Evolutionary conservation across 2,888 invertebrate species (phyloP).

Genomic region (Sepiola atlantica): DNA sequence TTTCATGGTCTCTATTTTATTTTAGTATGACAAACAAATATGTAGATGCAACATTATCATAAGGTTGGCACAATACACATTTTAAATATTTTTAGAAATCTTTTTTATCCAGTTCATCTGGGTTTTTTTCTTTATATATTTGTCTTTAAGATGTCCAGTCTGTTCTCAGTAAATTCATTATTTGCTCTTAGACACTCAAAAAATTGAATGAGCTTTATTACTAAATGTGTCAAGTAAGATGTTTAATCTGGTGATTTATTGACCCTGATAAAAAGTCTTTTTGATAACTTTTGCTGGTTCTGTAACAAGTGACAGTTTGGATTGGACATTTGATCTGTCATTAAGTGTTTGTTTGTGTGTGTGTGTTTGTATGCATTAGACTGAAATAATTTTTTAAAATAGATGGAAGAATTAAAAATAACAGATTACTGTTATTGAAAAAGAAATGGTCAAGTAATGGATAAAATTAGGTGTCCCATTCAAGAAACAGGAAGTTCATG

Average conservation of each 20-base stretch:
- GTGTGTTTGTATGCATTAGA: background rate
- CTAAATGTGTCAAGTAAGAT: background rate
- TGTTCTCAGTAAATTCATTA: background rate
- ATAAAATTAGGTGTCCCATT: background rate
- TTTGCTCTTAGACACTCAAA: background rate
- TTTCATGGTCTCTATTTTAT: too few relatives aligned
- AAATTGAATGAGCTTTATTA: background rate
- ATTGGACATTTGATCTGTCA: background rate
- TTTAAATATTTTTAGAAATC: background rate
- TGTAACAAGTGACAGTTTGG: conserved; percentile 19
- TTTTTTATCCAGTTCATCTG: background rate
- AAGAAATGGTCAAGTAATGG: background rate
- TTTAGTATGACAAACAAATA: too few relatives aligned
- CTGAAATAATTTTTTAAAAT: background rate
- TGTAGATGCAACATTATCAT: background rate
- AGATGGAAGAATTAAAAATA: background rate
- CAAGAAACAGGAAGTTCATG: background rate
- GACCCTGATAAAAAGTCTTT: background rate
- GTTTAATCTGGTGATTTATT: background rate
- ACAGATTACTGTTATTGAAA: background rate
- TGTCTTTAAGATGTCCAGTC: background rate
- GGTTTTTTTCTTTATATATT: background rate
- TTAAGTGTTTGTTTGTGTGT: background rate
- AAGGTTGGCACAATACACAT: background rate
- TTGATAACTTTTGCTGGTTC: background rate